Evolutionary conservation across 1,140 invertebrate genomes (phyloP), one percentile per base, ranked within the genome.

Genomic region (Tetragnatha versicolor): DNA sequence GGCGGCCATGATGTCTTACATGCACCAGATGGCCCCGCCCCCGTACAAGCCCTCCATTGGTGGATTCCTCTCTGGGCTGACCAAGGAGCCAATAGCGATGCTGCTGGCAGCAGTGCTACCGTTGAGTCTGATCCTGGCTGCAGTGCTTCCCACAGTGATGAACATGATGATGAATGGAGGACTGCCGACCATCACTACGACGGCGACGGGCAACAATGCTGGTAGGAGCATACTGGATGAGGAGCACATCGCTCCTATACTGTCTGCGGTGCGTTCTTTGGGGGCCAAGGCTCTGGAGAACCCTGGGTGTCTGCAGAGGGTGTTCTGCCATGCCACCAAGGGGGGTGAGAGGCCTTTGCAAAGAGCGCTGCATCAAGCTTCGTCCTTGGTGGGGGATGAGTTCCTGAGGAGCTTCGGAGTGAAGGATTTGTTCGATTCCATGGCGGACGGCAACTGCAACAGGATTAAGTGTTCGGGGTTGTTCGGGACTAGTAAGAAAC

Each of bases 91-190:
- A 3, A 35, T 39, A 2, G 27, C 65, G 1, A 10, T 58, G 22
- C 51, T 79, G 14, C 10, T 79, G 7, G 76, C 65, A 9, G 37
- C 31, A 22, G 31, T 53, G 17, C 20, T 79, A n/a, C 79, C 79
- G 2, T n/a, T 80, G 14, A 63, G 60, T 39, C 58, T 80, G 6
- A 33, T 80, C 12, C 53, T 80, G 14, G 79, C 69, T 14, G 79
- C 79, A n/a, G 55, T 75, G 37, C 33, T 80, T 3, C 79, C 79
- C 31, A 61, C 58, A 12, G 17, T 80, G n/a, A 39, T 73, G 27
- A 79, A 79, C n/a, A 79, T 79, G 76, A 69, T 69, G 63, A 79
- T 79, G 76, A 79, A 79, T 2, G 65, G 65, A 5, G 65, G 65
- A 10, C 10, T 79, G 9, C 76, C 76, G 35, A 79, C 68, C 6